Evolutionary conservation across 2,113 vertebrate genomes (phyloP).

Genomic region (Esox niger): DNA sequence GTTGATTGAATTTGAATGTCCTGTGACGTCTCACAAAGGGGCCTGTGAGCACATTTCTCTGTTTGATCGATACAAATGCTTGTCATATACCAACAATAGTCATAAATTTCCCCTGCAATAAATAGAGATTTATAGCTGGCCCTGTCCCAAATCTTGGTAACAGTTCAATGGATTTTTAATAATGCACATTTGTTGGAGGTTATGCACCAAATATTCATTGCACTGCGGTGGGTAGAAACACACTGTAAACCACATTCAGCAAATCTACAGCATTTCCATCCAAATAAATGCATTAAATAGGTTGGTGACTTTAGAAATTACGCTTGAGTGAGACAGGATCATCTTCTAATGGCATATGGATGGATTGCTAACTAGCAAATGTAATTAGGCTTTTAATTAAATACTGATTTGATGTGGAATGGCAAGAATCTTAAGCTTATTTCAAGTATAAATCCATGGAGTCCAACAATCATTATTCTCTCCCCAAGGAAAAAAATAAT

Average conservation of each 20-base stretch:
- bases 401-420: background rate
- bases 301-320: background rate
- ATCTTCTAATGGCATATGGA: background rate
- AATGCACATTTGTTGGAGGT: background rate
- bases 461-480: conserved; percentile 24
- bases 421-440: background rate
- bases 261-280: background rate
- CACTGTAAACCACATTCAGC: background rate
- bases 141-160: background rate
- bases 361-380: background rate
- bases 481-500: conserved; percentile 29
- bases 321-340: background rate
- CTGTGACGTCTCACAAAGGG: background rate
- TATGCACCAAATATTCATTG: background rate
- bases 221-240: background rate
- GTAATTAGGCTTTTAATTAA: conserved; percentile 17
- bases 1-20: background rate
- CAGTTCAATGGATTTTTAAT: background rate
- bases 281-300: background rate
- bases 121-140: background rate
- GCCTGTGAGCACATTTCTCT: background rate
- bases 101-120: too few relatives aligned
- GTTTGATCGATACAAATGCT: background rate
- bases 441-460: conserved; percentile 22
- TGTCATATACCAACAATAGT: background rate